Percentiles rank a stretch among this genome's conserved stretches.
These are phyloP conservation scores for Gnathonemus echidnorhynchus DNA, from an alignment of 2,113 vertebrate genomes.

Conservation along the genomic window DNA sequence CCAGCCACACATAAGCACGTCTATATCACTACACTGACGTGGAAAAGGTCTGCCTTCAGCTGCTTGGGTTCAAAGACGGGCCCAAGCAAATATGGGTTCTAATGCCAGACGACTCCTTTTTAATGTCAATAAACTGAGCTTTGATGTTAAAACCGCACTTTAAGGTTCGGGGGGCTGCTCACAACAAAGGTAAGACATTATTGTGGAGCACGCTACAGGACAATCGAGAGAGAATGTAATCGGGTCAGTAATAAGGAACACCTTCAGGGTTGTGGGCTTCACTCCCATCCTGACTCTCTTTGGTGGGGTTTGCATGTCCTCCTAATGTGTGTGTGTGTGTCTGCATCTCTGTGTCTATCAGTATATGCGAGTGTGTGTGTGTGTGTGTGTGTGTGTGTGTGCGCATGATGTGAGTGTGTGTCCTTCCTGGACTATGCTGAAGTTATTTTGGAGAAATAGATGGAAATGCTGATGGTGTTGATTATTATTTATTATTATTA, in stretches of 20 bases:
- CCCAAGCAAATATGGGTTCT: slow-evolving; percentile 1
- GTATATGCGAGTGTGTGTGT: neutral
- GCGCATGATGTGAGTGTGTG: neutral
- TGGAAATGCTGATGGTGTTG: neutral
- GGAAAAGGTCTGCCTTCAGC: neutral
- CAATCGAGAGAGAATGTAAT: neutral
- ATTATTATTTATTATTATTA: neutral
- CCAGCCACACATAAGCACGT: neutral
- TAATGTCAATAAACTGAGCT: neutral
- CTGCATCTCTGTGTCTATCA: neutral
- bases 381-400: neutral
- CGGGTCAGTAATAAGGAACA: neutral
- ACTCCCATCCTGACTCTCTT: neutral
- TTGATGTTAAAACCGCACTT: neutral
- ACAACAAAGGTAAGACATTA: neutral
- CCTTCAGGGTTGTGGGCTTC: neutral
- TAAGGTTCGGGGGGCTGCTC: neutral
- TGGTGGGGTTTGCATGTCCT: neutral
- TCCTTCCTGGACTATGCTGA: neutral
- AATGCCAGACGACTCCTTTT: neutral
- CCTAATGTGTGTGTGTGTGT: neutral
- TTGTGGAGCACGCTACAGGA: neutral
- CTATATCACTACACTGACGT: neutral
- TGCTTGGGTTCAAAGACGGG: neutral
- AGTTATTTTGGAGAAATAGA: neutral